Evolutionary conservation across 2,113 vertebrate genomes (phyloP).

Genomic region (Microtus ochrogaster): DNA sequence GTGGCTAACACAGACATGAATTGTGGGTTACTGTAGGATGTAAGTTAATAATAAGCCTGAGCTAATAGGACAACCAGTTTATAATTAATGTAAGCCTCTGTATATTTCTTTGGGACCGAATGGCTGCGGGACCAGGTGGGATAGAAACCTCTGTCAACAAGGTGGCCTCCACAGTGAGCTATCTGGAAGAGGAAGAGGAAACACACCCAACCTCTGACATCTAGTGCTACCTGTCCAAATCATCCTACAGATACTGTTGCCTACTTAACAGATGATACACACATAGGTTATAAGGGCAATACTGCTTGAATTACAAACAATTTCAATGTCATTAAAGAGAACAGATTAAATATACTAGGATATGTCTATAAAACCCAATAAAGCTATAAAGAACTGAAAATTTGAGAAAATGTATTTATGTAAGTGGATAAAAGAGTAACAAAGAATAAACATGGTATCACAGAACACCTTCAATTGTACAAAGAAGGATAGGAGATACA

Average conservation of each 20-base stretch:
- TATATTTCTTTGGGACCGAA: no score
- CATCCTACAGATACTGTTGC: background rate
- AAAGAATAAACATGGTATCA: background rate
- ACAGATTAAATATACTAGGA: background rate
- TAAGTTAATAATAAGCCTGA: no score
- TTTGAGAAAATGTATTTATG: background rate
- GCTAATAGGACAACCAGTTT: no score
- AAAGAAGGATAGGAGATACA: background rate
- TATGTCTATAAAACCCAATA: background rate
- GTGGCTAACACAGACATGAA: no score
- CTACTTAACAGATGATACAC: background rate
- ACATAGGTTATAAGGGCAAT: background rate
- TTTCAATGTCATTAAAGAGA: background rate
- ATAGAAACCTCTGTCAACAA: no score
- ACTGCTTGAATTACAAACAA: background rate
- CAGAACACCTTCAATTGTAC: background rate
- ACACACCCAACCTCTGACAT: background rate
- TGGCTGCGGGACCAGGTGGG: no score
- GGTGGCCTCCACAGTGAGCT: background rate
- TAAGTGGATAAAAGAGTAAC: accelerated
- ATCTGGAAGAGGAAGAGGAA: background rate
- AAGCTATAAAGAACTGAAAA: background rate
- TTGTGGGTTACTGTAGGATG: no score
- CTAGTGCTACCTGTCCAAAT: background rate
- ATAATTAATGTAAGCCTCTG: no score